Percentiles rank a stretch among this genome's conserved stretches.
phyloP scores from a whole-genome alignment of 2,113 vertebrate genomes.

The Alethe castanea region DNA sequence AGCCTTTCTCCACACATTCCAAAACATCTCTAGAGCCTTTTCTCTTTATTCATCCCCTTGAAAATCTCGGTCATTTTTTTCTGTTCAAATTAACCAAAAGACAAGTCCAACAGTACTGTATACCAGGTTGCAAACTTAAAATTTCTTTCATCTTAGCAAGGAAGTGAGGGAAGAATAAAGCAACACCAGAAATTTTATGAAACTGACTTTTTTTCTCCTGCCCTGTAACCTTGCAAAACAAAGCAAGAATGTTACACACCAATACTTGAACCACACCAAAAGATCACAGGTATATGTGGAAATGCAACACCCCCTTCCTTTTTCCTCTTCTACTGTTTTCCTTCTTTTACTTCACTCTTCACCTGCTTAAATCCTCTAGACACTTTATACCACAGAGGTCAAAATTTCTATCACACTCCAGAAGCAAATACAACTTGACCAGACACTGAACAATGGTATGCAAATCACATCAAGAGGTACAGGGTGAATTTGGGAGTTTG shows the following conservation, averaged over 20 bases:
- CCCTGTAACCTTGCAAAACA: slow-evolving; percentile 5
- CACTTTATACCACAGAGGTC: background rate
- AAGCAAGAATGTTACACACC: background rate
- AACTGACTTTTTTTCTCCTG: background rate
- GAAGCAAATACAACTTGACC: background rate
- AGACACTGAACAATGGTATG: background rate
- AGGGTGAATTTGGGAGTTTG: background rate
- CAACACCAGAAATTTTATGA: background rate
- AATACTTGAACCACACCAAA: slow-evolving; percentile 14
- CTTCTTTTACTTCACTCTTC: background rate
- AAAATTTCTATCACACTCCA: background rate
- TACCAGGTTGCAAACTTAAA: background rate
- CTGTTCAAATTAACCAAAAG: background rate
- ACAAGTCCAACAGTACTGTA: background rate
- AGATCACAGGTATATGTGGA: background rate
- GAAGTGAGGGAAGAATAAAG: background rate
- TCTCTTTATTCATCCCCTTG: background rate
- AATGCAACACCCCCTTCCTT: slow-evolving; percentile 25
- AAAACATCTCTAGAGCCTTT: background rate
- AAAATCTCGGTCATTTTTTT: background rate
- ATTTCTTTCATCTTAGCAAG: background rate
- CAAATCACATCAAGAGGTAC: background rate
- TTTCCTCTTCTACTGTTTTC: background rate
- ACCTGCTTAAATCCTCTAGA: background rate
- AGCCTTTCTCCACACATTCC: background rate